Evolutionary conservation across 2,797 vertebrate genomes (phyloP), one percentile per base, ranked within the genome.

Genomic region (Parotocinclus haroldoi): DNA sequence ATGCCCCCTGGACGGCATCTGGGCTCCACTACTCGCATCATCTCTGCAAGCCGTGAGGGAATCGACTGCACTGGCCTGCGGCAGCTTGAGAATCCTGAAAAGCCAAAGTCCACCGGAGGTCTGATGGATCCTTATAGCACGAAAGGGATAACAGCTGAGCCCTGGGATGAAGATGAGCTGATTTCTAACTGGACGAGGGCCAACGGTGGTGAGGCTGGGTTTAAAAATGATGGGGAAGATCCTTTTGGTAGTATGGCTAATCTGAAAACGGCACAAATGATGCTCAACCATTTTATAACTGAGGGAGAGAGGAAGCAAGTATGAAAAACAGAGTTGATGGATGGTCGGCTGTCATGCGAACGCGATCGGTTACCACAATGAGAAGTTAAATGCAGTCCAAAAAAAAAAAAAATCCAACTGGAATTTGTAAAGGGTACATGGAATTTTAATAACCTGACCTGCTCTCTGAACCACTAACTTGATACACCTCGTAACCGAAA

Each of bases 11-110:
- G 76, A 64, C 63, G 76, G 5, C 82, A 73, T 17, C 58, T 78
- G 0, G 69, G 83, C 39, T 86, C 86, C 42, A 63, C 85, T 36
- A 76, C 89, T 61, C 82, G 87, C 58, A 78, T 85, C n/a, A 80
- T 89, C 12, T 91, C 89, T 7, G 80, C 86, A 1, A 90, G 88
- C 75, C 77, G 90, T 60, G 88, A 90, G 63, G 87, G 86, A 72
- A 88, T 91, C 60, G 76, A 85, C 36, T 73, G 82, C 10, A 72
- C 62, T 4, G 48, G 68, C 19, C 68, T 58, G 7, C 67, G 70
- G 37, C 83, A 84, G n/a, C 76, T 81, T 48, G 84, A 86, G 71
- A 50, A 56, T 42, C 49, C 58, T 4, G 37, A 63, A 16, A 64
- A 64, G 7, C 75, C 88, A 4, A 78, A 80, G 72, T 81, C 82